Evolutionary conservation across 2,113 vertebrate species (phyloP).

Genomic region (Aepyceros melampus): DNA sequence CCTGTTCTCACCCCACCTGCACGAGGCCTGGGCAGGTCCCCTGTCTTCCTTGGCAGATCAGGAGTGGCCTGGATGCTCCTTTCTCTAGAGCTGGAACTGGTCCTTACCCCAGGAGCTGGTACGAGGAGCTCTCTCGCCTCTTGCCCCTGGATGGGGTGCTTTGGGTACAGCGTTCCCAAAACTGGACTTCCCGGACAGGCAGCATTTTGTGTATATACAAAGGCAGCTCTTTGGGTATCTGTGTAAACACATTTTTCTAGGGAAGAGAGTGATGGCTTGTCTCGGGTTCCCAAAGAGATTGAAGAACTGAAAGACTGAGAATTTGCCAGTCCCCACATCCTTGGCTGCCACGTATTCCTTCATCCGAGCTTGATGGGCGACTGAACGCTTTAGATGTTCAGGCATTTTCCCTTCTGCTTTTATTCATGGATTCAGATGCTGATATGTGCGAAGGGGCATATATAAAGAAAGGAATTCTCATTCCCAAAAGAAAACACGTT

Average conservation of each 20-base stretch:
- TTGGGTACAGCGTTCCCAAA: not conserved
- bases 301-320: not conserved
- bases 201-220: not conserved
- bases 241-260: conserved; percentile 32
- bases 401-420: not conserved
- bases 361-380: not conserved
- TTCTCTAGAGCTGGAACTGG: not conserved
- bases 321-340: not conserved
- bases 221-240: not conserved
- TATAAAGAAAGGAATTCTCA: not conserved
- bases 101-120: not conserved
- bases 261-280: not conserved
- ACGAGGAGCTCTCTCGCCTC: not conserved
- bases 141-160: not conserved
- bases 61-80: not conserved
- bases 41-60: not conserved
- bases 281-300: conserved; percentile 26
- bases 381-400: not conserved
- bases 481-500: not conserved
- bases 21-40: not conserved
- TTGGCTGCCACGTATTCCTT: not conserved
- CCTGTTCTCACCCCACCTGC: not conserved
- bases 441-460: not conserved
- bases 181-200: not conserved
- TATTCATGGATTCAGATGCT: not conserved